These are phyloP conservation scores for Erythrolamprus reginae DNA, from an alignment of 2,113 vertebrate genomes.

Conservation along the genomic window DNA sequence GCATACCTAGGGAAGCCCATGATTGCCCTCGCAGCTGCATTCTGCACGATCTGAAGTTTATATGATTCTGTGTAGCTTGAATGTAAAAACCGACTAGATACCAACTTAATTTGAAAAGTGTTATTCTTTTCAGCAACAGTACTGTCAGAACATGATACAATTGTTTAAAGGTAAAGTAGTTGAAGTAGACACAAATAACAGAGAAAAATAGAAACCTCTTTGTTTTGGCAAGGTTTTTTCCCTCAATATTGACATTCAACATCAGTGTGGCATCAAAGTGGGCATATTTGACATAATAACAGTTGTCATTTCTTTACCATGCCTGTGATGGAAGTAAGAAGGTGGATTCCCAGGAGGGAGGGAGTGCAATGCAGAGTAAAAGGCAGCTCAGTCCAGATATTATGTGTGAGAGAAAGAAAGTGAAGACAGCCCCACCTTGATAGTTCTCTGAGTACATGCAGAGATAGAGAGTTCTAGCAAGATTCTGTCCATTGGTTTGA, in stretches of 20 bases:
- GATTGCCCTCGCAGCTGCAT: no score
- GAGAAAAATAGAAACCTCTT: background rate
- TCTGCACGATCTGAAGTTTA: no score
- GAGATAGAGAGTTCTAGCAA: background rate
- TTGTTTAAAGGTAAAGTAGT: background rate
- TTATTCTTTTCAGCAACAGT: background rate
- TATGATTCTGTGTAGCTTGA: constrained; percentile 24
- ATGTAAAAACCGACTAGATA: constrained; percentile 14
- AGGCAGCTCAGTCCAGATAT: background rate
- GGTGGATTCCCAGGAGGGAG: background rate
- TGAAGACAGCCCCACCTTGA: background rate
- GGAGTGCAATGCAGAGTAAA: background rate
- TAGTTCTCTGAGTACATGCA: no score
- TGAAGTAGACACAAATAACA: background rate
- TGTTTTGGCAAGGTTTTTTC: no score
- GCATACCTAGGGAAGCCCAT: no score
- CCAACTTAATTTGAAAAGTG: background rate
- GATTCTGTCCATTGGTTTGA: background rate
- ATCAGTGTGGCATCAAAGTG: background rate
- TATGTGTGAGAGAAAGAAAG: background rate
- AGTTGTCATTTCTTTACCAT: background rate
- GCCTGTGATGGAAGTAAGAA: background rate
- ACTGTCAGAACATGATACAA: background rate
- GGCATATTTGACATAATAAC: background rate
- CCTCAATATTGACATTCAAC: background rate